Evolutionary conservation across 92 coral and sea anemone species (phyloP).

Genomic region (Diadumene lineata): DNA sequence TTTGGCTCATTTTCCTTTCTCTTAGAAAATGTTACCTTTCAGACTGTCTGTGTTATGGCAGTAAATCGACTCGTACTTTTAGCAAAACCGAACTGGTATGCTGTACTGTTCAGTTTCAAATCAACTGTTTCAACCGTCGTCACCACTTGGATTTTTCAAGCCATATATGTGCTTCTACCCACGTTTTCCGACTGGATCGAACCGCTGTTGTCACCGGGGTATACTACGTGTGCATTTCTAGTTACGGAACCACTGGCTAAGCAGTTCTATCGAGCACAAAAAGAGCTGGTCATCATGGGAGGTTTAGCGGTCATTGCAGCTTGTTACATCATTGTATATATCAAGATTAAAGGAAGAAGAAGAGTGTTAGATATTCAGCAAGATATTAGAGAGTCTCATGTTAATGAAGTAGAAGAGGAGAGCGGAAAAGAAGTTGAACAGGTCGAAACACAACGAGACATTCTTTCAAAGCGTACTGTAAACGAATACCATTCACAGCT

Average conservation of each 20-base stretch:
- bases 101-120: conserved; percentile 26
- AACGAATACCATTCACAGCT: too few relatives aligned
- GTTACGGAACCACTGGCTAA: conserved; percentile 26
- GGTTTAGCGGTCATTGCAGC: conserved; percentile 6
- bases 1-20: conserved; percentile 21
- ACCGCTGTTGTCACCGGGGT: conserved; percentile 21
- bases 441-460: too few relatives aligned
- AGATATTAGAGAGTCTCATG: too few relatives aligned
- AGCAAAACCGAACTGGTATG: conserved; percentile 29
- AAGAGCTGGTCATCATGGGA: conserved; percentile 19
- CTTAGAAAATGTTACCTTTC: conserved; percentile 19
- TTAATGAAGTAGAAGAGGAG: neutral
- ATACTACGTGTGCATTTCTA: conserved; percentile 22
- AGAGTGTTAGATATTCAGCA: too few relatives aligned
- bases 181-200: conserved; percentile 34
- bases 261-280: conserved; percentile 35
- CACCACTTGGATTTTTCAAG: conserved; percentile 35
- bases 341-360: conserved; percentile 14
- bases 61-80: conserved; percentile 17
- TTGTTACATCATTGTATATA: conserved; percentile 21
- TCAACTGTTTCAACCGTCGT: conserved; percentile 27
- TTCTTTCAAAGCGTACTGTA: too few relatives aligned
- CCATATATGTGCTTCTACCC: conserved; percentile 24
- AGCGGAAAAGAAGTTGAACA: neutral
- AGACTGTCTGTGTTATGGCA: conserved; percentile 27